Evolutionary conservation across 64 coral and sea anemone species (phyloP).

Genomic region (Acropora yongei): DNA sequence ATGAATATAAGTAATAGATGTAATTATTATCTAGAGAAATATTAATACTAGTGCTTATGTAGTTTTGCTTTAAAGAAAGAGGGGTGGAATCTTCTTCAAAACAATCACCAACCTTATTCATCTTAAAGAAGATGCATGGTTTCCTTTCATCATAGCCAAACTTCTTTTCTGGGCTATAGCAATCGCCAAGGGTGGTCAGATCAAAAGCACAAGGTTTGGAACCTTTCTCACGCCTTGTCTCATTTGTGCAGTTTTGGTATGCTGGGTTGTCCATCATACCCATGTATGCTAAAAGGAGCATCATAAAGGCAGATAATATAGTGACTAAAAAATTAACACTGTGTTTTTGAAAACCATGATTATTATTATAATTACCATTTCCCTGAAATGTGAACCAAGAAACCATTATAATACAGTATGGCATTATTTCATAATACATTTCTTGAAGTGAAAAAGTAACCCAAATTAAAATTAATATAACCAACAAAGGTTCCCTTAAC

Average conservation of each 20-base stretch:
- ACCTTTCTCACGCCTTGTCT: background rate
- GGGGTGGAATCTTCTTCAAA: background rate
- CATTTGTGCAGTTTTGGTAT: constrained; percentile 16
- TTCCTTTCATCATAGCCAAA: constrained; percentile 46
- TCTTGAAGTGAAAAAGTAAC: too few species aligned
- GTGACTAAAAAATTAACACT: background rate
- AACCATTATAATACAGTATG: too few species aligned
- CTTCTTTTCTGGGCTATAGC: background rate
- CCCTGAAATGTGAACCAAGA: too few species aligned
- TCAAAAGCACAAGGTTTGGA: constrained; percentile 39
- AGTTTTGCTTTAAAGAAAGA: too few species aligned
- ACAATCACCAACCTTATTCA: constrained; percentile 45
- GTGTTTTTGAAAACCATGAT: too few species aligned
- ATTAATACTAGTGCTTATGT: too few species aligned
- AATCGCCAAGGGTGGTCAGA: constrained; percentile 47
- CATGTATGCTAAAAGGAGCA: constrained; percentile 14
- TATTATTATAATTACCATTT: too few species aligned
- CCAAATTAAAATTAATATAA: too few species aligned
- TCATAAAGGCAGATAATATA: background rate
- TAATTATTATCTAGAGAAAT: too few species aligned
- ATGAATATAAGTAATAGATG: too few species aligned
- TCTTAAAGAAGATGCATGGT: constrained; percentile 68
- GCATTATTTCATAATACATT: too few species aligned
- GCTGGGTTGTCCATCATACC: background rate
- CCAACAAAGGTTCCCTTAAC: too few species aligned